Evolutionary conservation across 1,140 invertebrate genomes (phyloP).

Genomic region (Listronotus oregonensis): DNA sequence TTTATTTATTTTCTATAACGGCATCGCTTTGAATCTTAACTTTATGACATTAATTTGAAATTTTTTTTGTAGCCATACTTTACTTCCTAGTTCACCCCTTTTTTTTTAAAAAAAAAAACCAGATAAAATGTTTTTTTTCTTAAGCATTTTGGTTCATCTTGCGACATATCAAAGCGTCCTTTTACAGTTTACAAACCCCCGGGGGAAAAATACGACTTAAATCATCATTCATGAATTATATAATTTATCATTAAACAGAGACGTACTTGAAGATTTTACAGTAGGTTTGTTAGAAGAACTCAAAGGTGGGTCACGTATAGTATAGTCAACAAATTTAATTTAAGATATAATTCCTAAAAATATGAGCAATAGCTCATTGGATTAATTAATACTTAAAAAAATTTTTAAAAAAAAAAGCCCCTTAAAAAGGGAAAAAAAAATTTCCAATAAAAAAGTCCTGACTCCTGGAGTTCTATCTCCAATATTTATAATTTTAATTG

Average conservation of each 20-base stretch:
- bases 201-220: constrained; percentile 21
- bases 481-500: no score
- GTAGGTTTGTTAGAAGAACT: no score
- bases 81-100: constrained; percentile 22
- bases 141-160: constrained; percentile 23
- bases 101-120: constrained; percentile 9
- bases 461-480: no score
- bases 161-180: constrained; percentile 29
- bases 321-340: no score
- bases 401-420: no score
- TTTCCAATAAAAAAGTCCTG: no score
- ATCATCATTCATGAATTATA: constrained; percentile 31
- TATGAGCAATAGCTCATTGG: no score
- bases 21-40: not conserved
- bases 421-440: no score
- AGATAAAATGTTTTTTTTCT: constrained; percentile 29
- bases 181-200: constrained; percentile 29
- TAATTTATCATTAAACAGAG: constrained; percentile 21
- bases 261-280: not conserved
- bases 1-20: no score
- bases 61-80: not conserved
- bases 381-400: no score
- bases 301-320: no score
- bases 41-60: constrained; percentile 3
- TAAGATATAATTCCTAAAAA: no score